Evolutionary conservation across 35 echinoderm and acorn worm species (phyloP).

Genomic region (Apostichopus californicus): DNA sequence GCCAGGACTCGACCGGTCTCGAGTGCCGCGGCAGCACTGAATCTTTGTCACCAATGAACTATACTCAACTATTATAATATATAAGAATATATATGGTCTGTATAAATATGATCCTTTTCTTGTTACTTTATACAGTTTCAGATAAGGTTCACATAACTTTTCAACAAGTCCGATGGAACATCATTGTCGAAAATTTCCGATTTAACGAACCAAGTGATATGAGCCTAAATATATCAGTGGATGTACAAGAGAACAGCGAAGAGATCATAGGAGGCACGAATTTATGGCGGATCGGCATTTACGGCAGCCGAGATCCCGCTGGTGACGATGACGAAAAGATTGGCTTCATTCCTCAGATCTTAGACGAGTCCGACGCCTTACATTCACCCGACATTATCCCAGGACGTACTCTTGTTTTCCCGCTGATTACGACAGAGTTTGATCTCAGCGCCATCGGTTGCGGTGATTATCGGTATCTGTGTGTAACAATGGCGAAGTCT

Average conservation of each 20-base stretch:
- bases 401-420: not conserved
- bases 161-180: not conserved
- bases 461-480: conserved; percentile 27
- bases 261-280: conserved; percentile 7
- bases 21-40: too few species aligned
- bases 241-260: not conserved
- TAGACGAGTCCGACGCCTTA: not conserved
- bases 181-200: not conserved
- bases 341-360: conserved; percentile 1
- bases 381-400: conserved; percentile 34
- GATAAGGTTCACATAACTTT: not conserved
- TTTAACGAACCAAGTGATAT: not conserved
- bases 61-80: too few species aligned
- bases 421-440: not conserved
- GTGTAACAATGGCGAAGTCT: not conserved
- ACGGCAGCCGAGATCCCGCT: not conserved
- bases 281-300: conserved; percentile 27
- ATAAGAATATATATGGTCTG: too few species aligned
- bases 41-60: too few species aligned
- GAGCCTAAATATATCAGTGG: conserved; percentile 9
- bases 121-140: not conserved
- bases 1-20: too few species aligned
- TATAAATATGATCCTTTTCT: not conserved
- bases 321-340: not conserved
- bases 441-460: conserved; percentile 43